Base-by-base conservation (phyloP, 2,888 invertebrate genomes). In the Diadegma fenestrale region DNA sequence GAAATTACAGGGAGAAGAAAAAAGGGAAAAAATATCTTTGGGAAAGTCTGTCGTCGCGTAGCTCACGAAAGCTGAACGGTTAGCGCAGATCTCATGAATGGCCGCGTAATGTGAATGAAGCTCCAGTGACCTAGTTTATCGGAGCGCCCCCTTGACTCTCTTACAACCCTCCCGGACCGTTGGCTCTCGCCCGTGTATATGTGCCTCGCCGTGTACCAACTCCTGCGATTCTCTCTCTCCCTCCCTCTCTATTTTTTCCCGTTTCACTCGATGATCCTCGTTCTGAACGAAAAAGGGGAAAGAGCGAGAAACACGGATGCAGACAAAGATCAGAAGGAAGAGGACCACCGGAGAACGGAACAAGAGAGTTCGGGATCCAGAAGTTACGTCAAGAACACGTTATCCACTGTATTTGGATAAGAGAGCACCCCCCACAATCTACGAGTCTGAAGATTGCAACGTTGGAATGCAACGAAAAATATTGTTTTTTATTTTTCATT, bases 61-160 rank as follows among this genome's bases (percentile, higher is more conserved):
- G 66, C 41, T 66, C 80, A 87, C 89, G 90, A 91, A 91, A 93
- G 90, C 91, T 91, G 91, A 91, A 92, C 90, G 91, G 92, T 92
- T 92, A 91, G 92, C 85, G 80, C 91, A 92, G 92, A 93, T 93
- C 93, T 93, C 93, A 93, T 93, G 93, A 93, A 93, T 93, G 93
- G 93, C 91, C 93, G 92, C 92, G 93, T 93, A 93, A 93, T 93
- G 93, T 93, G 93, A 93, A 93, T 93, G 93, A 93, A 93, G 93
- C 92, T 93, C 93, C 93, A 93, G 92, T 93, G 93, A 93, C 93
- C 93, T 88, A 93, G 91, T 93, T 93, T 83, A 89, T 87, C 81
- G 78, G 73, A 86, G 86, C 88, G 87, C 88, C 88, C 89, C 88
- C 89, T 89, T 86, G 88, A 85, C 89, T 87, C 89, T 88, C 88